Percentiles rank a stretch among this genome's conserved stretches.
Conservation (phyloP, 2,797 vertebrate genomes). For the Acrossocheilus fasciatus region DNA sequence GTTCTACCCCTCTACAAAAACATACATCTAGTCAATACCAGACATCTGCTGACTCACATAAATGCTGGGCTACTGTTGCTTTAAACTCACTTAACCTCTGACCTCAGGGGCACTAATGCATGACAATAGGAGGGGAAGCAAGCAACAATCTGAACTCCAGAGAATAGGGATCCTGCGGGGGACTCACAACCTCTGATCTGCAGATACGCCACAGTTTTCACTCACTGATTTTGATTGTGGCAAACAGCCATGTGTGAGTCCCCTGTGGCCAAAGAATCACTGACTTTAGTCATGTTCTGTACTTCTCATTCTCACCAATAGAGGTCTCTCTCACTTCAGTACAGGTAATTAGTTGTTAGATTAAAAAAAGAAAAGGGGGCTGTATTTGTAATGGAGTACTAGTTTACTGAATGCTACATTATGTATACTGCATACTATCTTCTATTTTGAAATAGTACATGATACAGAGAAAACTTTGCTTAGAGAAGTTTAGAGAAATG, state of each 20-base stretch:
- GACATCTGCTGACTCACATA: constrained; percentile 33
- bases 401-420: background rate
- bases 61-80: constrained; percentile 8
- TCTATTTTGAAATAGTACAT: background rate
- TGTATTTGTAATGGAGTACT: background rate
- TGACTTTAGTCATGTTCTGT: background rate
- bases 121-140: background rate
- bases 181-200: constrained; percentile 1
- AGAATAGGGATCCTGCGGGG: background rate
- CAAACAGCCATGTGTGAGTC: background rate
- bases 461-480: background rate
- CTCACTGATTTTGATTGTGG: background rate
- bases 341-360: background rate
- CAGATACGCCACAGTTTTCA: background rate
- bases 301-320: constrained; percentile 3
- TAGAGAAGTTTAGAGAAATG: background rate
- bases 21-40: constrained; percentile 29
- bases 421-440: background rate
- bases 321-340: background rate
- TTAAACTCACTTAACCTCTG: constrained; percentile 28
- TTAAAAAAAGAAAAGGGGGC: too few relatives aligned
- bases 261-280: background rate
- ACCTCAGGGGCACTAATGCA: constrained; percentile 25
- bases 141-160: background rate
- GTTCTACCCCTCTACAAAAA: background rate